Evolutionary conservation across 2,797 vertebrate genomes (phyloP).

Genomic region (Malurus splendens): DNA sequence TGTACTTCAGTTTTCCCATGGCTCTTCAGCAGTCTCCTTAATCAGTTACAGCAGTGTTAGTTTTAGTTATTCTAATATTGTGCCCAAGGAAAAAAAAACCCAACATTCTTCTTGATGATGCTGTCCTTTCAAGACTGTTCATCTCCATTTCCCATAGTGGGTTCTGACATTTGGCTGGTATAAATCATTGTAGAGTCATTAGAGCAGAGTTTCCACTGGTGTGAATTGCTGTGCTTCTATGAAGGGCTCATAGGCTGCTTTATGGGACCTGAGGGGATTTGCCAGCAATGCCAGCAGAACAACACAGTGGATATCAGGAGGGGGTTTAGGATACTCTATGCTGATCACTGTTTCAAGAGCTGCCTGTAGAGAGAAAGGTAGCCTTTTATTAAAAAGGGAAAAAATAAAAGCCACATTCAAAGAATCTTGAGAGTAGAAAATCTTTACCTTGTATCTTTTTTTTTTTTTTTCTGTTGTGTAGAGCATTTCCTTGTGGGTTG

Average conservation of each 20-base stretch:
- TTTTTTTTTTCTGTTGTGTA: neutral
- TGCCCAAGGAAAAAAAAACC: neutral
- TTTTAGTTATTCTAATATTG: neutral
- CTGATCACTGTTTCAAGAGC: neutral
- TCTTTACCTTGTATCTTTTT: neutral
- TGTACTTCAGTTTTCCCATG: neutral
- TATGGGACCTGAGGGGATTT: neutral
- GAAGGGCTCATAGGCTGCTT: neutral
- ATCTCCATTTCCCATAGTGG: neutral
- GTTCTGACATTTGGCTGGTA: neutral
- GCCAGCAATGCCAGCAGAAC: neutral
- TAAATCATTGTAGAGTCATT: neutral
- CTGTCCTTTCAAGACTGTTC: neutral
- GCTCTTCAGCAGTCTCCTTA: neutral
- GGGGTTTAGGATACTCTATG: neutral
- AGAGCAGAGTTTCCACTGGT: neutral
- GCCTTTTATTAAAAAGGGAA: neutral
- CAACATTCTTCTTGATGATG: neutral
- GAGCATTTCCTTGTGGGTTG: neutral
- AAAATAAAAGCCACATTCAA: neutral
- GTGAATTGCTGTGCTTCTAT: neutral
- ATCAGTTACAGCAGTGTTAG: neutral
- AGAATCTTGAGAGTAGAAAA: neutral
- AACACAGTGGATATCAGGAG: neutral
- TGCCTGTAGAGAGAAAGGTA: neutral